Conservation (phyloP, 2,888 invertebrate species). For the Adineta ricciae region DNA sequence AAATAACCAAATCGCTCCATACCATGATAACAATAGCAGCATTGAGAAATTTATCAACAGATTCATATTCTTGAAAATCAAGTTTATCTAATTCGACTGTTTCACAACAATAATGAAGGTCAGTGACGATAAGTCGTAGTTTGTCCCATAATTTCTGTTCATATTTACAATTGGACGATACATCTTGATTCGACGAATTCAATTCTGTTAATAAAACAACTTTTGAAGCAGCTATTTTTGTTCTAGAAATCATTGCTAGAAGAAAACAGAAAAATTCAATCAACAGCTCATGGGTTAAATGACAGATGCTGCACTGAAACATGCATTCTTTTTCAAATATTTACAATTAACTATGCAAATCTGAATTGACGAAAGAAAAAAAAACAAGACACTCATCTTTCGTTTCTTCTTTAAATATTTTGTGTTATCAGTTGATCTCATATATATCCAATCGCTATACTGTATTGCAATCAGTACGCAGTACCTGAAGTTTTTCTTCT, state of each 20-base stretch:
- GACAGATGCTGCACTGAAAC: too few species aligned
- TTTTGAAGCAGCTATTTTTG: not conserved
- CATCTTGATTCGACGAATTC: not conserved
- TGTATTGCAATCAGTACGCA: too few species aligned
- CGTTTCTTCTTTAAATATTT: not conserved
- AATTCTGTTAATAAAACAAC: not conserved
- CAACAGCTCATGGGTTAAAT: too few species aligned
- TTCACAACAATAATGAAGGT: not conserved
- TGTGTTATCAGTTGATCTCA: not conserved
- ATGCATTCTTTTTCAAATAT: not conserved
- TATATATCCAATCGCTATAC: not conserved
- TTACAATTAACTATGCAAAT: not conserved
- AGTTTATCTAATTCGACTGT: conserved; percentile 68
- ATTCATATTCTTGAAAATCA: conserved; percentile 91
- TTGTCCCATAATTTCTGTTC: not conserved
- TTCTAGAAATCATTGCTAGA: not conserved
- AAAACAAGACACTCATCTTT: not conserved
- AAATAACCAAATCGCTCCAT: conserved; percentile 59
- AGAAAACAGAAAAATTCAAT: not conserved
- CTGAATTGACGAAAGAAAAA: not conserved
- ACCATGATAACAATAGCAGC: conserved; percentile 94
- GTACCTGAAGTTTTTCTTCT: too few species aligned
- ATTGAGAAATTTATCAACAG: conserved; percentile 88
- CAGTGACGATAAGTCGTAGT: not conserved
- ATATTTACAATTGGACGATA: not conserved